Evolutionary conservation across 2,113 vertebrate genomes (phyloP).

Genomic region (Daboia siamensis): DNA sequence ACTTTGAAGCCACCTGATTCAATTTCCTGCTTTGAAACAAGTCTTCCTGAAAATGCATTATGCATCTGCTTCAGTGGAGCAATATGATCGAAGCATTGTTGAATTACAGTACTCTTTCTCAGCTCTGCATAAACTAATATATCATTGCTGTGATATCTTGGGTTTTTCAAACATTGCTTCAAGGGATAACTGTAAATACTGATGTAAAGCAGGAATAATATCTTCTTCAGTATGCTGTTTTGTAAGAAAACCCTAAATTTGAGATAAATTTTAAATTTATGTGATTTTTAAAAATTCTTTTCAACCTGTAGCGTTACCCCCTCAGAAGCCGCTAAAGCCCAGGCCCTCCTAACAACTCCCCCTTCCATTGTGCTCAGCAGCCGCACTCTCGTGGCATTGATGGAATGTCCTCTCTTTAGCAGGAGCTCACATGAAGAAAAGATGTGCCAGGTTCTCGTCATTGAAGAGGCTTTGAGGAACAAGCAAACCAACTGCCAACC

Average conservation of each 20-base stretch:
- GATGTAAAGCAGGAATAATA: not conserved
- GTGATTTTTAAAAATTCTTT: not conserved
- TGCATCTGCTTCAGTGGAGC: not conserved
- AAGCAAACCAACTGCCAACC: too few species aligned
- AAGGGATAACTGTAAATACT: not conserved
- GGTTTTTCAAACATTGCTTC: not conserved
- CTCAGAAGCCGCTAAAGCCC: too few species aligned
- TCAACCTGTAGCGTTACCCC: not conserved
- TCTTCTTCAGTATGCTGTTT: not conserved
- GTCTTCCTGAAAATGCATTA: not conserved
- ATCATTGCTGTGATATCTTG: not conserved
- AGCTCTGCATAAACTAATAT: not conserved
- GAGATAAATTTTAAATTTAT: not conserved
- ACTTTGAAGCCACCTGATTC: not conserved
- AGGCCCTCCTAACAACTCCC: too few species aligned
- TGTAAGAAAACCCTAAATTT: not conserved
- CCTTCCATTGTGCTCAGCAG: too few species aligned
- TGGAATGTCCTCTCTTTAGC: too few species aligned
- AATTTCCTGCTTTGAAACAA: not conserved
- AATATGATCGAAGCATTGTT: not conserved
- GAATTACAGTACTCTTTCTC: not conserved
- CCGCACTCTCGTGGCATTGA: too few species aligned
- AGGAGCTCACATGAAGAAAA: too few species aligned
- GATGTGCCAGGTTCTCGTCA: too few species aligned
- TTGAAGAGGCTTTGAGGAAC: too few species aligned